Percentiles rank a stretch among this genome's conserved stretches.
Conservation (phyloP, 2,113 vertebrate species). For the Microtus pennsylvanicus region DNA sequence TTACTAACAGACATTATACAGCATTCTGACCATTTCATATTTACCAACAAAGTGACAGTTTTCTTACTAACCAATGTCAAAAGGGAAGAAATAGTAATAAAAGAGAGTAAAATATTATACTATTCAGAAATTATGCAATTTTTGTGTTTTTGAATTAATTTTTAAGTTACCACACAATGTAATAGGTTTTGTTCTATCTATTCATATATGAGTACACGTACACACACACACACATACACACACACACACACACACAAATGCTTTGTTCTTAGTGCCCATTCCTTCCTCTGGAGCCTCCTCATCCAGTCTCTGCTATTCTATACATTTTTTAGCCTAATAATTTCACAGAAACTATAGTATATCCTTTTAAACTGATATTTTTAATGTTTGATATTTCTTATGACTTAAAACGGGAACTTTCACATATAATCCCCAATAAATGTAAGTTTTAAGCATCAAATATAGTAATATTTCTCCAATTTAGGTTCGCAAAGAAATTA, state of each 20-base stretch:
- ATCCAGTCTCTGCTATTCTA: neutral
- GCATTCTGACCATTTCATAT: neutral
- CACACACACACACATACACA: no score
- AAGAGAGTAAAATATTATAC: constrained; percentile 13
- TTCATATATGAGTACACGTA: no score
- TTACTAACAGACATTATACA: constrained; percentile 19
- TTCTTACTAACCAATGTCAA: constrained; percentile 11
- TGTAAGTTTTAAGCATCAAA: constrained; percentile 32
- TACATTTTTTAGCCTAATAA: neutral
- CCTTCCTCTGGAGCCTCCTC: neutral
- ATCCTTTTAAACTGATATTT: neutral
- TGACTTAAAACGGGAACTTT: constrained; percentile 34
- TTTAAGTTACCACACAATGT: constrained; percentile 11
- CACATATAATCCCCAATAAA: constrained; percentile 32
- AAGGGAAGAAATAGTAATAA: neutral
- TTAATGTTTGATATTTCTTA: constrained; percentile 4
- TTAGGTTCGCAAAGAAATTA: neutral
- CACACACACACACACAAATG: neutral
- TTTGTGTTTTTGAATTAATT: constrained; percentile 13
- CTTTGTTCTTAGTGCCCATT: neutral
- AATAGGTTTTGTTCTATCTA: neutral
- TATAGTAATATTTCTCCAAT: constrained; percentile 37
- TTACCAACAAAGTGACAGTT: neutral
- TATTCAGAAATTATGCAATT: constrained; percentile 41
- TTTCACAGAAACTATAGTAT: neutral